Evolutionary conservation across 1,140 invertebrate species (phyloP), one percentile per base, ranked within the genome.

Genomic region (Halotydeus destructor): DNA sequence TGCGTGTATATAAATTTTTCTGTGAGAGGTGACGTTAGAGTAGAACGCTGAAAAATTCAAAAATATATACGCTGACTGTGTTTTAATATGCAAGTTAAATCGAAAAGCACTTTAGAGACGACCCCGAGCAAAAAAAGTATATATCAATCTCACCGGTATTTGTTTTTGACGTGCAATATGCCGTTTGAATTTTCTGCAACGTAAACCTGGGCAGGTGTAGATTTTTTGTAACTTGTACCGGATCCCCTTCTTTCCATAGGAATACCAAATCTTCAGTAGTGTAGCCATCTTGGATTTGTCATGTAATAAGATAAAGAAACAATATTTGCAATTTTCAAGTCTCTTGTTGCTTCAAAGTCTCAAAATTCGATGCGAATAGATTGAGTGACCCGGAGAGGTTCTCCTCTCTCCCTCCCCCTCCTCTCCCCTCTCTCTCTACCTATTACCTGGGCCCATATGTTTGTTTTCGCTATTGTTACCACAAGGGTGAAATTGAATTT

Each of bases 151-250:
- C 65, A 85, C 85, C 85, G 52, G 85, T 93, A 59, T 88, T 89
- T 37, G 86, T 93, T 63, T 82, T 84, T 62, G 81, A 86, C 63
- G 88, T 86, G 60, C 86, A 93, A 56, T 86, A 85, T 58, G 84
- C 78, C 44, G 84, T 89, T 38, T 76, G 65, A 60, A 84, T 84
- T 60, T 85, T 84, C 60, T 85, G 82, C 43, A 93, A 63, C 2
- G 82, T 84, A 63, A 93, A 93, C 49, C 82, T 69, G 46, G 86
- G 86, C 55, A 93, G 69, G 60, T 88, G 78, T 54, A 93, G 68
- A 59, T 88, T 86, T 62, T 80, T 81, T 35, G 85, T 81, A 44
- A 91, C 75, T 65, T 94, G 86, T 26, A 94, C 83, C 5, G 86
- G 86, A 57, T 88, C 79, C 16, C 74, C 77, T 55, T 82, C 75